Evolutionary conservation across 2,113 vertebrate genomes (phyloP).

Genomic region (Leptobrachium leishanense): DNA sequence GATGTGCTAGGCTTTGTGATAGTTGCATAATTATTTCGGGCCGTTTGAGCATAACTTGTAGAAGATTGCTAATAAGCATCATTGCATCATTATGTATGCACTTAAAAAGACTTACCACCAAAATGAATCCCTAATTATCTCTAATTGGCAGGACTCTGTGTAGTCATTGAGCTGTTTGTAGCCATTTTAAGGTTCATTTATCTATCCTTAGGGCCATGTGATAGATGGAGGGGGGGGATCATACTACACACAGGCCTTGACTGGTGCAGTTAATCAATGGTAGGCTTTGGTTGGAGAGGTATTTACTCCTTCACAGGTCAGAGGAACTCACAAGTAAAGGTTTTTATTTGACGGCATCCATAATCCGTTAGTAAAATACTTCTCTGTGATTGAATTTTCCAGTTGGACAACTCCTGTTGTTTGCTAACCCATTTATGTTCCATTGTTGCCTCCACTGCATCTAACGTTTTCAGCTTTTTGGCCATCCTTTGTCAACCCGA

Average conservation of each 20-base stretch:
- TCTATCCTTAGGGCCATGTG: constrained; percentile 86
- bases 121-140: constrained; percentile 99
- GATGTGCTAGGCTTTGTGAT: constrained; percentile 97
- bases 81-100: constrained; percentile 98
- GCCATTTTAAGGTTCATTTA: constrained; percentile 88
- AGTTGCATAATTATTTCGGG: constrained; percentile 97
- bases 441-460: constrained; percentile 51
- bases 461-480: neutral
- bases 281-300: constrained; percentile 75
- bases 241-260: constrained; percentile 69
- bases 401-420: constrained; percentile 69
- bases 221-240: constrained; percentile 68
- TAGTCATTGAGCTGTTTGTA: constrained; percentile 97
- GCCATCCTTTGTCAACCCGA: no score
- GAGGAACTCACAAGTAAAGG: constrained; percentile 71
- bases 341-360: constrained; percentile 77
- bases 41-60: constrained; percentile 89
- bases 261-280: constrained; percentile 76
- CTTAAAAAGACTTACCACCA: constrained; percentile 98
- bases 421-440: constrained; percentile 61
- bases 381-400: constrained; percentile 77
- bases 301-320: constrained; percentile 75
- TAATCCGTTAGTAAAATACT: constrained; percentile 85
- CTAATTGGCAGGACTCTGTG: constrained; percentile 98
- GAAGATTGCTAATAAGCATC: constrained; percentile 97